Evolutionary conservation across 2,797 vertebrate species (phyloP).

Genomic region (Aselliscus stoliczkanus): DNA sequence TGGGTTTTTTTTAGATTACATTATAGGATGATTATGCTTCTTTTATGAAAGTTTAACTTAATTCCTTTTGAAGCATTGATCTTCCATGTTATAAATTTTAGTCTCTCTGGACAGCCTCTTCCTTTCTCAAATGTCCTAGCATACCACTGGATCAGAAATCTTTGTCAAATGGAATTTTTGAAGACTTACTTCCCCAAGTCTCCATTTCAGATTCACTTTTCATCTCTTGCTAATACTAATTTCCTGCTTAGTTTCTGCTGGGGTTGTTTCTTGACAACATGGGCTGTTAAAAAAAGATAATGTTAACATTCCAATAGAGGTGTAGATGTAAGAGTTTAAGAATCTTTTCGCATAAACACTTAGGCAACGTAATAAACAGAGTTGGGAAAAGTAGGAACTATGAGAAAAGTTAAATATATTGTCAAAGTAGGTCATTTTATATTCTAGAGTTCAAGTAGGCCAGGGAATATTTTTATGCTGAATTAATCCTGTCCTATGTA

Average conservation of each 20-base stretch:
- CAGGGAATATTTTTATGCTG: constrained; percentile 56
- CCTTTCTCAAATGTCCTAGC: neutral
- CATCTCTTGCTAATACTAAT: neutral
- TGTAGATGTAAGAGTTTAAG: neutral
- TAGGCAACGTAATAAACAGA: constrained; percentile 45
- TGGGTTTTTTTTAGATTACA: neutral
- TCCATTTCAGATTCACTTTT: constrained; percentile 7
- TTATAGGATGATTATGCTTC: neutral
- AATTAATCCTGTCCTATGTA: constrained; percentile 59
- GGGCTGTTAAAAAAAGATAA: neutral
- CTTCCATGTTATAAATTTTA: neutral
- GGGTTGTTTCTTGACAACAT: neutral
- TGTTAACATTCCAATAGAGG: neutral
- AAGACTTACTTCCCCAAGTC: neutral
- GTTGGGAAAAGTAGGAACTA: constrained; percentile 20
- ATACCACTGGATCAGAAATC: neutral
- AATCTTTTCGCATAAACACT: constrained; percentile 52
- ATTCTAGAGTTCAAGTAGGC: constrained; percentile 64
- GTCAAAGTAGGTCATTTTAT: constrained; percentile 65
- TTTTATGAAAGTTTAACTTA: neutral
- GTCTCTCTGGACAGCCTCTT: neutral
- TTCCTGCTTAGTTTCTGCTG: neutral
- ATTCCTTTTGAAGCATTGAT: neutral
- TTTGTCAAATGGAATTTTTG: neutral
- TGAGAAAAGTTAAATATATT: constrained; percentile 64